phyloP scores from a whole-genome alignment of 2,888 invertebrate species.

The Amphipoea lucens region DNA sequence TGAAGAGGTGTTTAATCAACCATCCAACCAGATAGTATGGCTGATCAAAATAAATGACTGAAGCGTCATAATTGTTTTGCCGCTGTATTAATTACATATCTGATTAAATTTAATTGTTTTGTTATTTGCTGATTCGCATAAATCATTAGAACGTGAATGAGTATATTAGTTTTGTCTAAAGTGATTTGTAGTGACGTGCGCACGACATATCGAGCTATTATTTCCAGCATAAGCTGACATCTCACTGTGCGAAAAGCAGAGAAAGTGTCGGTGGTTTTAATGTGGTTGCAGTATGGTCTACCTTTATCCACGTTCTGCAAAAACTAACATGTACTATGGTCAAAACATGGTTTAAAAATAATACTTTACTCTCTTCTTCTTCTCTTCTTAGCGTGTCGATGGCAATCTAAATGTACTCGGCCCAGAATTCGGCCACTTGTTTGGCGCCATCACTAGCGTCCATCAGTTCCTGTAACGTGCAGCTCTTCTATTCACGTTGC shows the following conservation, averaged over 20 bases:
- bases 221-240: neutral
- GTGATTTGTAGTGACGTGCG: neutral
- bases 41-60: slow-evolving; percentile 1
- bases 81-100: slow-evolving; percentile 1
- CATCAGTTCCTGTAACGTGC: too few relatives aligned
- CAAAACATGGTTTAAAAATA: neutral
- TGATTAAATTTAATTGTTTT: slow-evolving; percentile 2
- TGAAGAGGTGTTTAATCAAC: neutral
- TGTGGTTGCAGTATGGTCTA: neutral
- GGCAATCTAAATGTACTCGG: too few relatives aligned
- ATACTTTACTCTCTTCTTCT: neutral
- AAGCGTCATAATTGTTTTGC: slow-evolving; percentile 14
- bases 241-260: neutral
- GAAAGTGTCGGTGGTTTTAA: neutral
- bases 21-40: neutral
- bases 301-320: neutral
- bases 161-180: neutral
- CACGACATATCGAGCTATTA: neutral
- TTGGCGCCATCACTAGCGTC: too few relatives aligned
- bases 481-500: neutral
- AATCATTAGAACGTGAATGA: neutral
- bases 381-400: too few relatives aligned
- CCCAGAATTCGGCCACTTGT: too few relatives aligned
- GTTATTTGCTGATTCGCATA: neutral
- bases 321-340: neutral